phyloP scores from a whole-genome alignment of 2,113 vertebrate species.

The Hylia prasina region DNA sequence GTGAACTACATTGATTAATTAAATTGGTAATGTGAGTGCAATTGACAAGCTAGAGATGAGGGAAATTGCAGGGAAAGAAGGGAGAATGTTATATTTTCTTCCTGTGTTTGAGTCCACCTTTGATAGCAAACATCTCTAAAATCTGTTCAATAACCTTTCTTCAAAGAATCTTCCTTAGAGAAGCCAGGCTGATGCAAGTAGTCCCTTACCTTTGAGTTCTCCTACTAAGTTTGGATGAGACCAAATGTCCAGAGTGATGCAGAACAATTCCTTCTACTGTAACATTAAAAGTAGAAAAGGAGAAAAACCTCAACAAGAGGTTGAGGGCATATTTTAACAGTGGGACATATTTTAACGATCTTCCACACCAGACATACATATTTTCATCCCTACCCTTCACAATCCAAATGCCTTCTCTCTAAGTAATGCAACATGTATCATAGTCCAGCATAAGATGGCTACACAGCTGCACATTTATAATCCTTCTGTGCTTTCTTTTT shows the following conservation, averaged over 20 bases:
- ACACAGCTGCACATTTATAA: not conserved
- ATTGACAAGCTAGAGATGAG: not conserved
- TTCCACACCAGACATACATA: not conserved
- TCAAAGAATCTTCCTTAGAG: not conserved
- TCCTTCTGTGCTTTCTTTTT: not conserved
- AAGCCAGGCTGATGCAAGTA: not conserved
- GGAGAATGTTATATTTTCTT: not conserved
- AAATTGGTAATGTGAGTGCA: not conserved
- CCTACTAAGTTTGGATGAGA: not conserved
- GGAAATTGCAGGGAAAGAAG: not conserved
- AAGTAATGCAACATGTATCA: not conserved
- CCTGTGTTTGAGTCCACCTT: not conserved
- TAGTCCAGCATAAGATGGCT: not conserved
- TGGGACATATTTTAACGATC: not conserved
- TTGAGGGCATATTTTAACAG: no score
- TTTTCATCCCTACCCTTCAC: not conserved
- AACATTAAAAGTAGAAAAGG: not conserved
- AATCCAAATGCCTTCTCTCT: not conserved
- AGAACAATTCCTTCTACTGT: not conserved
- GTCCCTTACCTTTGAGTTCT: not conserved
- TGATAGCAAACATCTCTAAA: not conserved
- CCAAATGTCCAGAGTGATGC: not conserved
- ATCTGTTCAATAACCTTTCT: not conserved
- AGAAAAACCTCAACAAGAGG: not conserved
- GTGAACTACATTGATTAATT: not conserved